phyloP scores from a whole-genome alignment of 2,888 invertebrate species.

The Stenoptilia bipunctidactyla region DNA sequence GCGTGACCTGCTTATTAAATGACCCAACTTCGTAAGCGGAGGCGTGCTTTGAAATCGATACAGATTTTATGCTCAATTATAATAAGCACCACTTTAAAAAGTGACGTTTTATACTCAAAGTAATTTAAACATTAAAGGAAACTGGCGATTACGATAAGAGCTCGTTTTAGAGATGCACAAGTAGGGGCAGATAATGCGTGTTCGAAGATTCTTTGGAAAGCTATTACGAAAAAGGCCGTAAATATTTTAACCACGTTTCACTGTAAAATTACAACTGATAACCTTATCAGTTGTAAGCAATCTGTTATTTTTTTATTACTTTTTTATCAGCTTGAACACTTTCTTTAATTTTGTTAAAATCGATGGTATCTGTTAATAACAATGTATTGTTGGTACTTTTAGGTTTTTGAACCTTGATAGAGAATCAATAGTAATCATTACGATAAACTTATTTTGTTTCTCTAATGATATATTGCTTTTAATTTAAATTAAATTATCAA shows the following conservation, averaged over 20 bases:
- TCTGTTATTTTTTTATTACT: no score
- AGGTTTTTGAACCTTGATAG: no score
- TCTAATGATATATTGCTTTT: no score
- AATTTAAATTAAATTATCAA: no score
- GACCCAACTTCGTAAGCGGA: background rate
- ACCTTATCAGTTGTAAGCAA: no score
- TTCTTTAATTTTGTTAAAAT: no score
- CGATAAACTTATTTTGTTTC: no score
- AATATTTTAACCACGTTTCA: slow-evolving; percentile 2
- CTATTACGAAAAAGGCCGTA: background rate
- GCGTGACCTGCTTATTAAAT: background rate
- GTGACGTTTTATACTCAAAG: background rate
- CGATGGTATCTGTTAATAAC: no score
- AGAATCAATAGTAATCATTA: no score
- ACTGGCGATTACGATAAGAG: background rate
- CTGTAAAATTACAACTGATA: background rate
- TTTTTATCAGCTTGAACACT: no score
- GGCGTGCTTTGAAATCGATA: background rate
- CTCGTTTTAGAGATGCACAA: background rate
- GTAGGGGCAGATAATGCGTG: slow-evolving; percentile 3
- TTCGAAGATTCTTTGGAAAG: background rate
- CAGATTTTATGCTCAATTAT: background rate
- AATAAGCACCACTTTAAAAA: no score
- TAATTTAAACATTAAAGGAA: background rate
- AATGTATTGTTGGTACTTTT: no score